These are phyloP conservation scores for Euplagia quadripunctaria DNA, from an alignment of 2,888 invertebrate genomes.

Conservation along the genomic window DNA sequence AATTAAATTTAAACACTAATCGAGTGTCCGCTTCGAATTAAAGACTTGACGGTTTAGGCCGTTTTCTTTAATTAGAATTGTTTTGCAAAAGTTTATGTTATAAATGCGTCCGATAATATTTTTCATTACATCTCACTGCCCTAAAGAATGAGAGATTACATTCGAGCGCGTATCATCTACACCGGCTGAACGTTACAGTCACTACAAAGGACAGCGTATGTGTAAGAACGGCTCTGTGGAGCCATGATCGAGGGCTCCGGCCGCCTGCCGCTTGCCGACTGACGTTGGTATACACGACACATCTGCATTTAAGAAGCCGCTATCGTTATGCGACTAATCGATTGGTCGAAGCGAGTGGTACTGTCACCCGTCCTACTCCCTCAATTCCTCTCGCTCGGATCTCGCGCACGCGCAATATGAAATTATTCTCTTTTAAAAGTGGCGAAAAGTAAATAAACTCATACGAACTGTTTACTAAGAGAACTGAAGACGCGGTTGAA, in stretches of 20 bases:
- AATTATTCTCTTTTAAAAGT: slow-evolving; percentile 79
- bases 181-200: slow-evolving; percentile 64
- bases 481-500: slow-evolving; percentile 68
- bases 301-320: slow-evolving; percentile 88
- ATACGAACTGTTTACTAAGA: slow-evolving; percentile 77
- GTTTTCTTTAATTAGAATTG: slow-evolving; percentile 42
- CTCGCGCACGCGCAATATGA: slow-evolving; percentile 75
- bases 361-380: slow-evolving; percentile 75
- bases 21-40: slow-evolving; percentile 58
- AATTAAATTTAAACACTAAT: slow-evolving; percentile 74
- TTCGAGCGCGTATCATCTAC: slow-evolving; percentile 63
- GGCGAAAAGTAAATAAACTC: slow-evolving; percentile 85
- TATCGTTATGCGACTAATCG: slow-evolving; percentile 88
- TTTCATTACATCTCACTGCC: slow-evolving; percentile 55
- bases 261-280: slow-evolving; percentile 82
- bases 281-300: slow-evolving; percentile 85
- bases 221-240: slow-evolving; percentile 59
- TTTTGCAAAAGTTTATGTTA: slow-evolving; percentile 48
- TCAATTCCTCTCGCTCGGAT: slow-evolving; percentile 70
- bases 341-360: slow-evolving; percentile 85
- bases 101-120: slow-evolving; percentile 38
- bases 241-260: slow-evolving; percentile 74
- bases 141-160: slow-evolving; percentile 57
- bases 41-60: slow-evolving; percentile 49
- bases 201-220: slow-evolving; percentile 76